These are phyloP conservation scores for Acipenser transmontanus DNA, from an alignment of 2,797 vertebrate genomes.

Conservation along the genomic window DNA sequence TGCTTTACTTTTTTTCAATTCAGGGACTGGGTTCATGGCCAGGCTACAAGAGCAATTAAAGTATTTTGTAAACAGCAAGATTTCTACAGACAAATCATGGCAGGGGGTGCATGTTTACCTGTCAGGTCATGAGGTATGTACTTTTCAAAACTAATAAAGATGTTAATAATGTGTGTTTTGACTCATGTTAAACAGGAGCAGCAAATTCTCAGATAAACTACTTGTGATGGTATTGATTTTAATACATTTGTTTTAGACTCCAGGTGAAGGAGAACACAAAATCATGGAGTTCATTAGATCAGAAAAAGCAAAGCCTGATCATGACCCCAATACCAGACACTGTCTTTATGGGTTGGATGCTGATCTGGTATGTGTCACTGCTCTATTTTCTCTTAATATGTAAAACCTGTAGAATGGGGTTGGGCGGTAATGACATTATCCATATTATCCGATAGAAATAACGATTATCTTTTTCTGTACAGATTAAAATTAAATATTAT, in stretches of 20 bases:
- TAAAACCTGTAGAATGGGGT: too few relatives aligned
- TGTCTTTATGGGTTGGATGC: slow-evolving; percentile 98
- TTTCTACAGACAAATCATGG: slow-evolving; percentile 90
- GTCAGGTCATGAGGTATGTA: slow-evolving; percentile 90
- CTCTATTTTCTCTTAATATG: background rate
- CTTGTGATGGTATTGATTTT: background rate
- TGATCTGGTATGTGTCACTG: slow-evolving; percentile 76
- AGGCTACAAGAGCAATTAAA: slow-evolving; percentile 91
- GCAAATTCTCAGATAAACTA: too few relatives aligned
- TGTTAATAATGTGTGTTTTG: background rate
- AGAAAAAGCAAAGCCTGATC: slow-evolving; percentile 74
- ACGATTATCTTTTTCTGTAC: too few relatives aligned
- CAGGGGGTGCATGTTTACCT: slow-evolving; percentile 85
- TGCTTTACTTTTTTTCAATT: too few relatives aligned
- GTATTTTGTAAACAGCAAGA: slow-evolving; percentile 94
- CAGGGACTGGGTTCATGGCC: slow-evolving; percentile 95
- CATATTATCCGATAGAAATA: too few relatives aligned
- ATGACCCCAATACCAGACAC: slow-evolving; percentile 90
- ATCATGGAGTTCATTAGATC: slow-evolving; percentile 99
- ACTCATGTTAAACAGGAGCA: too few relatives aligned
- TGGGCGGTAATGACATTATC: too few relatives aligned
- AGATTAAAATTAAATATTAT: too few relatives aligned
- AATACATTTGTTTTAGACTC: slow-evolving; percentile 61
- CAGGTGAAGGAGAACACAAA: slow-evolving; percentile 97
- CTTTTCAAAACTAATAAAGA: slow-evolving; percentile 14